These are phyloP conservation scores for Montipora efflorescens DNA, from an alignment of 64 coral and sea anemone species.

Conservation along the genomic window DNA sequence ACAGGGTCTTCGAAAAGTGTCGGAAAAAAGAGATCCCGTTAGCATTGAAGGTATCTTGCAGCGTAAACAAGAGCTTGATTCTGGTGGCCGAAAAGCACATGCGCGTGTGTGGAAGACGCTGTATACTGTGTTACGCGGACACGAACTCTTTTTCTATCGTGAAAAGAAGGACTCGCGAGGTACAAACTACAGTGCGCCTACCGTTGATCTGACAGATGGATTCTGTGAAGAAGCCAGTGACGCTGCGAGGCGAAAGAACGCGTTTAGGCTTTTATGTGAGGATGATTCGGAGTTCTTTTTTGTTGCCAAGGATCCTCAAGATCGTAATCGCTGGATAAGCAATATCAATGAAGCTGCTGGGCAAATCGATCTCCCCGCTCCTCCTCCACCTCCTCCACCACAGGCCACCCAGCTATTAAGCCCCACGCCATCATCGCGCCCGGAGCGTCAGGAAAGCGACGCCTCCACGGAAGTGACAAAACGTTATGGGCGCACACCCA, in stretches of 20 bases:
- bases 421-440: neutral
- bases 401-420: constrained; percentile 13
- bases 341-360: constrained; percentile 65
- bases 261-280: constrained; percentile 74
- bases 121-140: constrained; percentile 67
- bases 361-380: constrained; percentile 34
- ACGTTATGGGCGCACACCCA: constrained; percentile 6
- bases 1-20: constrained; percentile 19
- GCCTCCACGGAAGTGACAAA: constrained; percentile 8
- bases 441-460: neutral
- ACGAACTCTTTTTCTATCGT: constrained; percentile 79
- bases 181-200: constrained; percentile 57
- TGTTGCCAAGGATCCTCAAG: constrained; percentile 58
- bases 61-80: constrained; percentile 85
- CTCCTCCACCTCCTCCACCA: constrained; percentile 55
- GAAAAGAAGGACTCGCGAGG: constrained; percentile 72
- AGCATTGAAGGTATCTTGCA: constrained; percentile 79
- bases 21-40: neutral
- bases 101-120: constrained; percentile 83
- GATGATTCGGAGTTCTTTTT: constrained; percentile 85
- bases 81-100: constrained; percentile 66
- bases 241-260: constrained; percentile 56
- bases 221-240: constrained; percentile 66
- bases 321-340: constrained; percentile 68
- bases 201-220: constrained; percentile 59